A percentile compares a stretch with the other conserved stretches of the same genome.
Evolutionary conservation across 2,113 vertebrate genomes (phyloP).

Genomic region (Protomyctophum bolini): DNA sequence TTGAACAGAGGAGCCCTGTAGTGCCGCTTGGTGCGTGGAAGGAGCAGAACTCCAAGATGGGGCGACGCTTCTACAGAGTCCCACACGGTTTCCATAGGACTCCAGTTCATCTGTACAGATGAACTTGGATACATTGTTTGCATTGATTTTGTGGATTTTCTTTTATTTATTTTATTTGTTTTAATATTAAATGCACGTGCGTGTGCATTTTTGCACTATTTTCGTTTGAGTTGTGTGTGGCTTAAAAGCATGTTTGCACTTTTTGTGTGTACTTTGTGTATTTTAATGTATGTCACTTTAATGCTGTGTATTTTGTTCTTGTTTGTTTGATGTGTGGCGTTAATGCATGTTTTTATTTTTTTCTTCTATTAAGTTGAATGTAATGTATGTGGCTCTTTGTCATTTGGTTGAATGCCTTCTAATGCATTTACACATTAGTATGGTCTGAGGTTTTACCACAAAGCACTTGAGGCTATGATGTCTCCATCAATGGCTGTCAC

Average conservation of each 20-base stretch:
- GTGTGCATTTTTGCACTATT: background rate
- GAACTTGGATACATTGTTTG: background rate
- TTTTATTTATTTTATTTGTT: background rate
- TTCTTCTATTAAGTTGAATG: background rate
- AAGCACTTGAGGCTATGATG: too few relatives aligned
- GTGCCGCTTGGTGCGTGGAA: slow-evolving; percentile 59
- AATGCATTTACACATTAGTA: too few relatives aligned
- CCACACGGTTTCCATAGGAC: slow-evolving; percentile 45
- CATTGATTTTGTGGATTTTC: background rate
- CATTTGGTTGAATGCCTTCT: too few relatives aligned
- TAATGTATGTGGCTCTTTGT: background rate
- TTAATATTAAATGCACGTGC: too few relatives aligned
- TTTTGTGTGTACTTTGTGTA: background rate
- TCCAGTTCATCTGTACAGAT: background rate
- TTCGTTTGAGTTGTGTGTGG: background rate
- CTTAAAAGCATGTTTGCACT: background rate
- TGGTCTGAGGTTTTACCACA: too few relatives aligned
- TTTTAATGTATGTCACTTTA: background rate
- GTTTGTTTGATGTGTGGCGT: slow-evolving; percentile 11
- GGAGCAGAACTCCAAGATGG: background rate
- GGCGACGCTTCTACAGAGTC: slow-evolving; percentile 53
- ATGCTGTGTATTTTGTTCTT: background rate
- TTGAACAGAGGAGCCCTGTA: slow-evolving; percentile 1
- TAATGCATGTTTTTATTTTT: slow-evolving; percentile 11
- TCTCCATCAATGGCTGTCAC: too few relatives aligned